Percentiles rank a stretch among this genome's conserved stretches.
These are phyloP conservation scores for Galemys pyrenaicus DNA, from an alignment of 2,113 vertebrate species.

Conservation along the genomic window DNA sequence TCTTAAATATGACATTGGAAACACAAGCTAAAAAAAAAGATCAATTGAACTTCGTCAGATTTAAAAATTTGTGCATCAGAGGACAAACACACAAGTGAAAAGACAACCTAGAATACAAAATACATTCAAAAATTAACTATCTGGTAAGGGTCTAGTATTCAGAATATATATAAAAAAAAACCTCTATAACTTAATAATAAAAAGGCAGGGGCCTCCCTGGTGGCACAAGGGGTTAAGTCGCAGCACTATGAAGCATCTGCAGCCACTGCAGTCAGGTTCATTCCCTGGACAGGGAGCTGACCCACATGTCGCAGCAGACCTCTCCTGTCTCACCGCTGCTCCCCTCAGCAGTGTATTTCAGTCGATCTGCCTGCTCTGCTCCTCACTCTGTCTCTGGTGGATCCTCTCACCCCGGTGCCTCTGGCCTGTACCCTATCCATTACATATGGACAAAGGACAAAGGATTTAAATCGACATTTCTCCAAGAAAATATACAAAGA, in stretches of 20 bases:
- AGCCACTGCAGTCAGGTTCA: too few relatives aligned
- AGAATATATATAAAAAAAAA: not conserved
- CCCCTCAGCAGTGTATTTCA: too few relatives aligned
- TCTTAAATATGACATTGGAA: not conserved
- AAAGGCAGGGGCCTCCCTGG: too few relatives aligned
- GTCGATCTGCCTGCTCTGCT: too few relatives aligned
- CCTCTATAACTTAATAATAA: not conserved
- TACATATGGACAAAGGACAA: not conserved
- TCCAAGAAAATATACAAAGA: not conserved
- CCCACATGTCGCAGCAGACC: too few relatives aligned
- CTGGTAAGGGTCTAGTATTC: not conserved
- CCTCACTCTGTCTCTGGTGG: too few relatives aligned
- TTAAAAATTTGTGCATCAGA: not conserved
- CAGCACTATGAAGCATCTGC: too few relatives aligned
- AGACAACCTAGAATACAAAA: not conserved
- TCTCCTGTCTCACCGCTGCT: too few relatives aligned
- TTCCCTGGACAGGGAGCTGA: too few relatives aligned
- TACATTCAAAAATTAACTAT: not conserved
- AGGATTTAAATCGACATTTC: not conserved
- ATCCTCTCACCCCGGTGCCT: too few relatives aligned
- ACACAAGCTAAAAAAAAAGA: not conserved
- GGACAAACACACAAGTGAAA: not conserved
- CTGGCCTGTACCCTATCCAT: too few relatives aligned
- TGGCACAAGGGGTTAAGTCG: too few relatives aligned
- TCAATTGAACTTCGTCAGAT: not conserved